A percentile compares a stretch with the other conserved stretches of the same genome.
Conservation (phyloP, 2,797 vertebrate genomes). For the Pteropus rufus region DNA sequence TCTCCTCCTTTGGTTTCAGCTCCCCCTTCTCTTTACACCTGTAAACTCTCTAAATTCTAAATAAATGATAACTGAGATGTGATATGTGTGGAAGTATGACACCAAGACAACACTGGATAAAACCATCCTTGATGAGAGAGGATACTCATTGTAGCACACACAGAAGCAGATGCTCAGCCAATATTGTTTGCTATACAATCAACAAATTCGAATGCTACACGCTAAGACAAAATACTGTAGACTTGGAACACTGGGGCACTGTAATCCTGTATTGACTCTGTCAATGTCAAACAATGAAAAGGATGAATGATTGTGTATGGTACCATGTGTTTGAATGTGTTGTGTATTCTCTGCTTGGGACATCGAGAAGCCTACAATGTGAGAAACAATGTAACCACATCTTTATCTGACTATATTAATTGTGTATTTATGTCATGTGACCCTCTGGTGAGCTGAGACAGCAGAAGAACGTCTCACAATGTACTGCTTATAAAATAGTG, state of each 20-base stretch:
- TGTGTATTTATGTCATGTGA: background rate
- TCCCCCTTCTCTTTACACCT: background rate
- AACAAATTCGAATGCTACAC: background rate
- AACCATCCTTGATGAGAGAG: background rate
- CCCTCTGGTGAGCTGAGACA: background rate
- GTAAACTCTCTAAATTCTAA: background rate
- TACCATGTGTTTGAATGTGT: background rate
- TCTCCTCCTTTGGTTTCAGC: background rate
- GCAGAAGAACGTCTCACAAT: background rate
- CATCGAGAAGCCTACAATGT: background rate
- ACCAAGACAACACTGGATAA: background rate
- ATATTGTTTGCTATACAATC: background rate
- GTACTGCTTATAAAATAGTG: background rate
- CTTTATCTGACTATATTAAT: background rate
- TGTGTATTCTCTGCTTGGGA: background rate
- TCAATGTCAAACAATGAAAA: background rate
- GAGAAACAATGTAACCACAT: background rate
- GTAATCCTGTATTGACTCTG: background rate
- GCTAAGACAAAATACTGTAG: background rate
- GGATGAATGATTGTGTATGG: background rate
- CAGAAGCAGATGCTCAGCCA: background rate
- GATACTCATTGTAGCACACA: background rate
- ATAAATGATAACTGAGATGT: background rate
- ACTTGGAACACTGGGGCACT: background rate
- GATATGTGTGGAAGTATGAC: background rate